Base-by-base conservation (phyloP, 2,113 vertebrate genomes). In the Lepidothrix coronata region DNA sequence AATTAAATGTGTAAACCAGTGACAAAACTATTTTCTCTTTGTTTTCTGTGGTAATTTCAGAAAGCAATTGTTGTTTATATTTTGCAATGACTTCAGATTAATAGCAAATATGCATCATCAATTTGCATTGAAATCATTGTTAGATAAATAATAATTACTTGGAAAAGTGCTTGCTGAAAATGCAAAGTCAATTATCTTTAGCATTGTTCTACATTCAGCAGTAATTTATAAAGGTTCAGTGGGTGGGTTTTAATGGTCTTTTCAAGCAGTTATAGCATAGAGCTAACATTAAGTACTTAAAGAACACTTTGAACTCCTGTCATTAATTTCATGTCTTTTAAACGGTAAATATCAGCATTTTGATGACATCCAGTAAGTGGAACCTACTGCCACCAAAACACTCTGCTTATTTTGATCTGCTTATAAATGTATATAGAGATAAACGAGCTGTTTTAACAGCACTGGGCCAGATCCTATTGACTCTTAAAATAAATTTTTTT, bases 71-170 rank as follows among this genome's bases (percentile, higher is more conserved):
- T 58, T 96, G 78, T 88, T 94, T 95, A 62, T 71, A 55, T 93
- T 94, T 88, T 83, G 62, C 77, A 89, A 33, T 2, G n/a, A 74
- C 67, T 91, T 85, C 48, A 89, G 62, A 91, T 92, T 96, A 95
- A 94, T 92, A 87, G 14, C 68, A 93, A 96, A 95, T 91, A 86
- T 41, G 55, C 72, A 83, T 44, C 52, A 93, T 79, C 93, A 92
- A 84, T 95, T 95, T 94, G 37, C 73, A 82, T 74, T 83, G 81
- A 95, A 95, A 89, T 52, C 14, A 77, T 48, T 90, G 58, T 93
- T 94, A 93, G 91, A 95, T 81, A 95, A 96, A 97, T 93, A 96
- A 93, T 87, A 83, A 94, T 94, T 87, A 93, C 65, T 95, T 93
- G 57, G 80, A 35, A 89, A 94, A 91, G 70, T 85, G 44, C 41